phyloP scores from a whole-genome alignment of 2,113 vertebrate species.

The Rhegmatorhina hoffmannsi region DNA sequence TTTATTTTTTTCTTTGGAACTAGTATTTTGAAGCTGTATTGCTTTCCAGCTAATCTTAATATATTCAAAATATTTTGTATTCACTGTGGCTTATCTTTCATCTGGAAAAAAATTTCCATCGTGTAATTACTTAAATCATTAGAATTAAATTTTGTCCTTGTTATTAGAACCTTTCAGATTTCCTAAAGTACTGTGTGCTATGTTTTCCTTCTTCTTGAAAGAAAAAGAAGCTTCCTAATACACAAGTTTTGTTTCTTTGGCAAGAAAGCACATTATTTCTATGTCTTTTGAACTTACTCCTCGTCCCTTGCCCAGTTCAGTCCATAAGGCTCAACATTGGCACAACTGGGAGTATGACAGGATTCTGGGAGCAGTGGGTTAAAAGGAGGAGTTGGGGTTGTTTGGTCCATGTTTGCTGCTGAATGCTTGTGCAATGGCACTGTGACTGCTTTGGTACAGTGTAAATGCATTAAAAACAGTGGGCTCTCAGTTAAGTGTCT shows the following conservation, averaged over 20 bases:
- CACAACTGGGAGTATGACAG: neutral
- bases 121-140: neutral
- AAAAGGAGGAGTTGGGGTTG: neutral
- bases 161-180: neutral
- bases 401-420: neutral
- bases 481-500: neutral
- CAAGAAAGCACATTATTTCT: neutral
- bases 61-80: neutral
- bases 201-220: neutral
- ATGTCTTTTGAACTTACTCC: neutral
- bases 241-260: neutral
- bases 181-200: neutral
- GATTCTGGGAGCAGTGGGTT: neutral
- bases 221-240: neutral
- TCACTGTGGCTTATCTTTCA: neutral
- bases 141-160: neutral
- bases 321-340: neutral
- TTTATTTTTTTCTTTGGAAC: neutral
- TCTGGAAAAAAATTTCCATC: neutral
- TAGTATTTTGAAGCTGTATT: neutral
- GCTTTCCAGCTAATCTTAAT: neutral
- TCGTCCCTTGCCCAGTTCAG: neutral
- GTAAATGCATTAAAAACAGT: neutral
- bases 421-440: neutral
- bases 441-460: neutral